Evolutionary conservation across 1,140 invertebrate species (phyloP).

Genomic region (Dinothrombium tinctorium): DNA sequence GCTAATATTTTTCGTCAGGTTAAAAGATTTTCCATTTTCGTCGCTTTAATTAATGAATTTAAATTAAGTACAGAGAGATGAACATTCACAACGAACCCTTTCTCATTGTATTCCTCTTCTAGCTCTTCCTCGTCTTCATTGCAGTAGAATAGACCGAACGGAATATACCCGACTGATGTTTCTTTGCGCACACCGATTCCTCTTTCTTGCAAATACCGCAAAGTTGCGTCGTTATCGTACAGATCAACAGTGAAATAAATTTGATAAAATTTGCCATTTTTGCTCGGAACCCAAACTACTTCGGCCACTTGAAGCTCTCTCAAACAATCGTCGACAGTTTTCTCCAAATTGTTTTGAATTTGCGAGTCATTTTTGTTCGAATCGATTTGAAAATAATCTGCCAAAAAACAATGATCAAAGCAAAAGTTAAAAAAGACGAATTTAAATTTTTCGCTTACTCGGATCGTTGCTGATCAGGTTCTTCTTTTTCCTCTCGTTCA

Average conservation of each 20-base stretch:
- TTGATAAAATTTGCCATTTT: slow-evolving; percentile 9
- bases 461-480: background rate
- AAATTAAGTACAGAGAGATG: background rate
- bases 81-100: slow-evolving; percentile 5
- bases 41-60: background rate
- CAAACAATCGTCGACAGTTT: slow-evolving; percentile 3
- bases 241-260: slow-evolving; percentile 12
- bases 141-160: slow-evolving; percentile 7
- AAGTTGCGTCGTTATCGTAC: slow-evolving; percentile 11
- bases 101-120: background rate
- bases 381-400: too few species aligned
- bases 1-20: slow-evolving; percentile 3
- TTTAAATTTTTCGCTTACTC: too few species aligned
- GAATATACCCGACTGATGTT: slow-evolving; percentile 14
- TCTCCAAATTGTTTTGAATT: background rate
- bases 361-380: too few species aligned
- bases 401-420: too few species aligned
- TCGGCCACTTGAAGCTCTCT: slow-evolving; percentile 6
- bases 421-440: too few species aligned
- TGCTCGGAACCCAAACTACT: slow-evolving; percentile 5
- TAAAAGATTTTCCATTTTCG: slow-evolving; percentile 2
- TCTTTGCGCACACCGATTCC: slow-evolving; percentile 13
- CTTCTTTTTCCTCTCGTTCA: background rate
- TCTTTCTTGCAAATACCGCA: slow-evolving; percentile 10
- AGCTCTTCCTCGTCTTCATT: background rate